A percentile compares a stretch with the other conserved stretches of the same genome.
These are phyloP conservation scores for Zoanthus sociatus DNA, from an alignment of 92 coral and sea anemone species.

Conservation along the genomic window DNA sequence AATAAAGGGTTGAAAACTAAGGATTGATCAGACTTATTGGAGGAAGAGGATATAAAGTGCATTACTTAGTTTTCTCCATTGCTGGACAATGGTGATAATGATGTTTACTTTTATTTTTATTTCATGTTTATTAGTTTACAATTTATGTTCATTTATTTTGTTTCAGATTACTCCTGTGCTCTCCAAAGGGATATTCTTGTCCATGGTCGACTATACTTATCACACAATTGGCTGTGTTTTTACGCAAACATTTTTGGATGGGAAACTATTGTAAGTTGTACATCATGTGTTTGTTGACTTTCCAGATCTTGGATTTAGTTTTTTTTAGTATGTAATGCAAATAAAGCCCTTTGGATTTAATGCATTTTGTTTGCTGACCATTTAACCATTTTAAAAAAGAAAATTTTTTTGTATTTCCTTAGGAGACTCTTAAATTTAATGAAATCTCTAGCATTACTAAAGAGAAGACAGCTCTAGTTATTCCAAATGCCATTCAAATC, in stretches of 20 bases:
- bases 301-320: not conserved
- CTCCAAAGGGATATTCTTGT: conserved; percentile 95
- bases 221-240: conserved; percentile 98
- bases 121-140: too few species aligned
- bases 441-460: conserved; percentile 83
- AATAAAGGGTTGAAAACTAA: too few species aligned
- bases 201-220: conserved; percentile 93
- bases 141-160: not conserved
- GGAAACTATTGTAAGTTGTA: conserved; percentile 95
- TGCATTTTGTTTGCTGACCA: not conserved
- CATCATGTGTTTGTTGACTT: not conserved
- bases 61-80: too few species aligned
- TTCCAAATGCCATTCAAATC: conserved; percentile 95
- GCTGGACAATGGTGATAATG: too few species aligned
- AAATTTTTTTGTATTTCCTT: not conserved
- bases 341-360: too few species aligned
- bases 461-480: conserved; percentile 97
- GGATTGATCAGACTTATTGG: too few species aligned
- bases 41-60: too few species aligned
- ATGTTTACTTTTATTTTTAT: too few species aligned
- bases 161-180: conserved; percentile 95
- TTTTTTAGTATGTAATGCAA: too few species aligned
- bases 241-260: conserved; percentile 99
- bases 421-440: conserved; percentile 87
- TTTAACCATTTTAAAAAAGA: not conserved